Evolutionary conservation across 2,888 invertebrate genomes (phyloP).

Genomic region (Oligia latruncula): DNA sequence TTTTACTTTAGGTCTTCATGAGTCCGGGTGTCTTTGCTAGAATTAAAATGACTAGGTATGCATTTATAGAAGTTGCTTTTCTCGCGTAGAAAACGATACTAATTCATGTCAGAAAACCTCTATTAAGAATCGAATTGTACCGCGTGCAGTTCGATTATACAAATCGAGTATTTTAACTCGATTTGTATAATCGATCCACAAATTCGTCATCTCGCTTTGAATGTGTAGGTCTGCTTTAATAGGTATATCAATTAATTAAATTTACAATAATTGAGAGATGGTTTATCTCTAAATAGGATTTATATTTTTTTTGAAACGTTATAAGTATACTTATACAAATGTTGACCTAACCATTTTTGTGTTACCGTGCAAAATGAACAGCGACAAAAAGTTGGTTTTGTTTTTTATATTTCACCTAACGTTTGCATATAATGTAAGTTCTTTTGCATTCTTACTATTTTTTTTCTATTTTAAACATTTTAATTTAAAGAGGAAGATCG

Average conservation of each 20-base stretch:
- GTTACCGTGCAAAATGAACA: not conserved
- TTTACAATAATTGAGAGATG: slow-evolving; percentile 13
- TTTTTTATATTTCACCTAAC: not conserved
- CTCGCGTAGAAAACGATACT: not conserved
- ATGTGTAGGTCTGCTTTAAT: not conserved
- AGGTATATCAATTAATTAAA: slow-evolving; percentile 14
- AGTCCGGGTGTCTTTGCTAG: not conserved
- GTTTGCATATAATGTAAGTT: slow-evolving; percentile 26
- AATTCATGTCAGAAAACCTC: not conserved
- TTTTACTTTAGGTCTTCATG: not conserved
- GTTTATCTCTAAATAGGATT: slow-evolving; percentile 12
- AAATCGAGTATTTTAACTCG: not conserved
- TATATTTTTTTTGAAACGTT: slow-evolving; percentile 6
- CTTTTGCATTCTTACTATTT: not conserved
- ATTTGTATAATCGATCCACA: not conserved
- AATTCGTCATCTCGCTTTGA: slow-evolving; percentile 6
- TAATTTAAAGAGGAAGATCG: not conserved
- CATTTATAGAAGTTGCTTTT: not conserved
- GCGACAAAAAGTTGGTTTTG: not conserved
- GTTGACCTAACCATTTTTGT: not conserved
- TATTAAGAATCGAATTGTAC: not conserved
- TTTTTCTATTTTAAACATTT: not conserved
- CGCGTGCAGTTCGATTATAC: not conserved
- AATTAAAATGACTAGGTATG: not conserved
- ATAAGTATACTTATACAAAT: slow-evolving; percentile 4